Conservation (phyloP, 2,888 invertebrate genomes). For the Gryllus longicercus region DNA sequence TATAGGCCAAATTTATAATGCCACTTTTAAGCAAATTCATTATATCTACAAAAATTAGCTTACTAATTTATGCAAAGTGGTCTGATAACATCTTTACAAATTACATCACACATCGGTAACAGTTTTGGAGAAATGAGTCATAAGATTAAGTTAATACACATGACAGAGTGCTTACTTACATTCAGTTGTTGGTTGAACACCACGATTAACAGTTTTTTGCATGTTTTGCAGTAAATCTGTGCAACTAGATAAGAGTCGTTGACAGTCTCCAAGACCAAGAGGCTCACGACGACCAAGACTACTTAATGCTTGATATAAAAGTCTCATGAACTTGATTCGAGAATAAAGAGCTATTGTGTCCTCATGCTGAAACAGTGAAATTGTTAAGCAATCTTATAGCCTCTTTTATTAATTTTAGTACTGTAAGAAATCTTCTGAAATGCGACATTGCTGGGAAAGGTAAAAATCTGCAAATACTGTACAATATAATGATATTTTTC, state of each 20-base stretch:
- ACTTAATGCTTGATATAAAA: constrained; percentile 77
- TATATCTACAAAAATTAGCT: too few relatives aligned
- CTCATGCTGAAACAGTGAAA: constrained; percentile 47
- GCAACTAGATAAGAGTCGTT: constrained; percentile 75
- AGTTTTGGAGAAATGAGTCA: too few relatives aligned
- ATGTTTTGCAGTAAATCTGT: constrained; percentile 78
- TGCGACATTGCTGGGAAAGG: constrained; percentile 18
- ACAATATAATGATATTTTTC: too few relatives aligned
- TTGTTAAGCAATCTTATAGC: too few relatives aligned
- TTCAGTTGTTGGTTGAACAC: constrained; percentile 65
- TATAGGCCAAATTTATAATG: too few relatives aligned
- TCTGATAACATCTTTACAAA: too few relatives aligned
- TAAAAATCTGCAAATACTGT: too few relatives aligned
- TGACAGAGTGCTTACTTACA: constrained; percentile 53
- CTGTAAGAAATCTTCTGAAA: too few relatives aligned
- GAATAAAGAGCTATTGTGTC: constrained; percentile 68
- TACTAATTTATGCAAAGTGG: too few relatives aligned
- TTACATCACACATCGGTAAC: too few relatives aligned
- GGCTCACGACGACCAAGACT: constrained; percentile 65
- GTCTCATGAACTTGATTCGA: constrained; percentile 80
- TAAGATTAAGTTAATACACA: background rate
- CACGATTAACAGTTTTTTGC: constrained; percentile 69
- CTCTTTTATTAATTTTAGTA: too few relatives aligned
- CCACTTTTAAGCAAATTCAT: too few relatives aligned
- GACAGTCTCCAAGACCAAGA: constrained; percentile 67